Evolutionary conservation across 2,888 invertebrate species (phyloP).

Genomic region (Ephialtes manifestator): DNA sequence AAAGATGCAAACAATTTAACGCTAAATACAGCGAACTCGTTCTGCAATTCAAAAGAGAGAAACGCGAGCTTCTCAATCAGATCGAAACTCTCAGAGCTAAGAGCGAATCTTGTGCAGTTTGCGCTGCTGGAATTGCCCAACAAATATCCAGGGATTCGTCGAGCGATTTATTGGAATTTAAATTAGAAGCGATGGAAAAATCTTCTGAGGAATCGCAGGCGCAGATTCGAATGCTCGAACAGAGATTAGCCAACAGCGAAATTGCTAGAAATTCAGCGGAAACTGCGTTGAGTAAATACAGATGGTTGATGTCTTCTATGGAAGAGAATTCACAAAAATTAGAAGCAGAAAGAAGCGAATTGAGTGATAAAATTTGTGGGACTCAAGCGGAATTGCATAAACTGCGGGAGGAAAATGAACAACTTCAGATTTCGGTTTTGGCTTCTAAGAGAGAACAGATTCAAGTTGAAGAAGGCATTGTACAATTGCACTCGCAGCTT

Average conservation of each 20-base stretch:
- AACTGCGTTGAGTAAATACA: conserved; percentile 72
- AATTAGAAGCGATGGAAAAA: conserved; percentile 74
- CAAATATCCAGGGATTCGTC: conserved; percentile 13
- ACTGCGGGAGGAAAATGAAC: conserved; percentile 75
- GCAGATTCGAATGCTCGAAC: conserved; percentile 73
- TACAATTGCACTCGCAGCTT: conserved; percentile 76
- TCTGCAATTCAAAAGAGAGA: conserved; percentile 75
- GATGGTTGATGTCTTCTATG: conserved; percentile 73
- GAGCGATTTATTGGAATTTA: conserved; percentile 50
- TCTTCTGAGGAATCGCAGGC: conserved; percentile 71
- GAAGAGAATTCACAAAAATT: conserved; percentile 75
- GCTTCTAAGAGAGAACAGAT: conserved; percentile 76
- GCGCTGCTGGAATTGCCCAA: neutral
- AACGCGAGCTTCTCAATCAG: conserved; percentile 70
- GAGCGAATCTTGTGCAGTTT: conserved; percentile 2
- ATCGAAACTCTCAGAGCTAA: conserved; percentile 63
- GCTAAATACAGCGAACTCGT: conserved; percentile 72
- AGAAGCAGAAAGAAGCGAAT: conserved; percentile 74
- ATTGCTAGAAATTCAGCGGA: conserved; percentile 74
- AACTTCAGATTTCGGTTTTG: conserved; percentile 72
- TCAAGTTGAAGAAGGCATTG: conserved; percentile 80
- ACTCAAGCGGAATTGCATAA: conserved; percentile 73
- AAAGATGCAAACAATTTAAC: conserved; percentile 76
- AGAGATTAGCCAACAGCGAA: conserved; percentile 73
- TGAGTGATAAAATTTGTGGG: conserved; percentile 67